Evolutionary conservation across 2,888 invertebrate genomes (phyloP).

Genomic region (Cremastobaeus sp.): DNA sequence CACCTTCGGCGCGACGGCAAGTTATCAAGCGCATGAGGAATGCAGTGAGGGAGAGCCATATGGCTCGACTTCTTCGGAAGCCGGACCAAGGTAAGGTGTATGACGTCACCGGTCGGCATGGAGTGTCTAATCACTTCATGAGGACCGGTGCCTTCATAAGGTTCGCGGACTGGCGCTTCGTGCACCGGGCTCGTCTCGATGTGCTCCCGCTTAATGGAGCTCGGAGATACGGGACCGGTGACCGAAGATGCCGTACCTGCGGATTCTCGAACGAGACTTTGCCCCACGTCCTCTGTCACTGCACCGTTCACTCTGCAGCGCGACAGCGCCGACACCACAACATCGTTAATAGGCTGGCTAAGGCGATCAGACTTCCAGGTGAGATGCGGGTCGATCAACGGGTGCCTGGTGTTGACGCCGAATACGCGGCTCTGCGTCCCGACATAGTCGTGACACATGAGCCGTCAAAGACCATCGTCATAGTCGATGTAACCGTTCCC

Average conservation of each 20-base stretch:
- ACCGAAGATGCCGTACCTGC: constrained; percentile 67
- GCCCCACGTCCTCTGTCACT: constrained; percentile 73
- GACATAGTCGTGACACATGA: constrained; percentile 63
- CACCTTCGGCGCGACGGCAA: constrained; percentile 38
- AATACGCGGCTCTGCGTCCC: constrained; percentile 40
- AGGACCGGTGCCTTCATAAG: constrained; percentile 23
- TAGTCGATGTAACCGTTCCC: constrained; percentile 69
- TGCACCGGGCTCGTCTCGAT: constrained; percentile 69
- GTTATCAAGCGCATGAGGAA: constrained; percentile 11
- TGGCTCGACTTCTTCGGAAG: constrained; percentile 41
- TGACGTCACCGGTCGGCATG: constrained; percentile 43
- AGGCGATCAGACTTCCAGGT: constrained; percentile 22
- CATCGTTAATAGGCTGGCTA: constrained; percentile 40
- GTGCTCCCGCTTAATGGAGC: constrained; percentile 50
- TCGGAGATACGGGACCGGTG: constrained; percentile 59
- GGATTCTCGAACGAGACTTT: constrained; percentile 67
- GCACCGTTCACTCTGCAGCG: constrained; percentile 66
- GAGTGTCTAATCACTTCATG: constrained; percentile 68
- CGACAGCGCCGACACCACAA: constrained; percentile 48
- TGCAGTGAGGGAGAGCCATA: constrained; percentile 13
- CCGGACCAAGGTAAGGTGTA: constrained; percentile 68
- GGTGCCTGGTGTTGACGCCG: constrained; percentile 43
- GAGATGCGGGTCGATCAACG: constrained; percentile 1
- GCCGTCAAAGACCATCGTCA: constrained; percentile 46
- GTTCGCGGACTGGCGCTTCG: constrained; percentile 76